Evolutionary conservation across 2,888 invertebrate genomes (phyloP), one percentile per base, ranked within the genome.

Genomic region (Calephelis perditalis): DNA sequence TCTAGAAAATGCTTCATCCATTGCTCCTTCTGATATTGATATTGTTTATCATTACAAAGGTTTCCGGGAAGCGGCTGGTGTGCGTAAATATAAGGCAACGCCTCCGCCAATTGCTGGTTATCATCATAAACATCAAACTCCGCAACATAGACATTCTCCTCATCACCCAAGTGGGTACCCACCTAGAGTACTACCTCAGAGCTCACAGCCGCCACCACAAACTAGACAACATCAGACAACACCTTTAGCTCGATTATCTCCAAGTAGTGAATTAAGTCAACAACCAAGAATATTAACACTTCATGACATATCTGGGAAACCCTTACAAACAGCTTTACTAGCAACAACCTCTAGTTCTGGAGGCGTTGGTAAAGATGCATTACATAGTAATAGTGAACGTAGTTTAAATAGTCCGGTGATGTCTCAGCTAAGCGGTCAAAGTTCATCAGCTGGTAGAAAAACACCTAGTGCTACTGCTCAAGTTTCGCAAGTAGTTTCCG

Each of bases 11-110:
- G 98, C 98, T 1, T 98, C 98, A 80, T 98, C 98, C 0, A 98
- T 99, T 70, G 99, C 99, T 0, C 98, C 99, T 0, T 98, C 98
- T 3, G 99, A 99, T 78, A 98, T 98, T 68, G 98, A 99, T 77
- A 97, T 99, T 66, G 97, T 98, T 10, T 97, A 97, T 74, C 98
- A 99, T 80, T 99, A 99, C 78, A 98, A 98, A 89, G 97, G 96
- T 10, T 98, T 97, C 79, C 92, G 98, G 37, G 97, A 98, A 85
- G 95, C 94, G 56, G 94, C 93, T 3, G 96, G 96, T 1, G 94
- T 95, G 65, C 91, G 97, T 55, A 97, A 97, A 81, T 97, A 97
- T 77, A 97, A 97, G 84, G 95, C 96, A 3, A 96, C 96, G 4
- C 96, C 96, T 5, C 96, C 96, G 0, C 95, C 95, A 0, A 94